Evolutionary conservation across 2,888 invertebrate species (phyloP), one percentile per base, ranked within the genome.

Genomic region (Tachystola acroxantha): DNA sequence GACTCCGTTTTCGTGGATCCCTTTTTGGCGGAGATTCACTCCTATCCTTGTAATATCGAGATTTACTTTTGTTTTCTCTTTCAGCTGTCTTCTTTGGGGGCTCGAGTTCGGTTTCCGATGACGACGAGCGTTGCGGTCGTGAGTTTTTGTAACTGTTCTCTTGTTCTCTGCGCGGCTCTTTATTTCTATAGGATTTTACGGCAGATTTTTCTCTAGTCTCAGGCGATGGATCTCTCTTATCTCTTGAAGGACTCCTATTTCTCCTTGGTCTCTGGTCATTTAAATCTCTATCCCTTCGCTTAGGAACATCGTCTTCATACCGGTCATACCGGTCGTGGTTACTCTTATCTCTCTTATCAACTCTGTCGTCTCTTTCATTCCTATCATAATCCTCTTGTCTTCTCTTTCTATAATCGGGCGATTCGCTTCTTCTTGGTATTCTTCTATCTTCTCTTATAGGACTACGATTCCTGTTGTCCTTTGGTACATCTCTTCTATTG

Each of bases 61-160:
- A 50, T 45, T 66, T 68, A 36, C 48, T 59, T 43, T 64, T 70
- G 6, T 48, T 39, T 36, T 36, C 40, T 40, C 62, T 73, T 13
- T 64, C 64, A 14, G 43, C 37, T 36, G 45, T 63, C n/a, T 51
- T 64, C 50, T 65, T 73, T 3, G 57, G 53, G 5, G 56, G 53
- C 3, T 79, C 79, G 0, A 55, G 26, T 24, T 79, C 79, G 0
- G 80, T 73, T 40, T 78, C 81, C 0, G 78, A 70, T 1, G 75
- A 67, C 0, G 68, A 52, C 7, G 67, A 62, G 29, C 55, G 59
- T 25, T 66, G 64, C 1, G 56, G 40, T 39, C 48, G 65, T 1
- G 62, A 51, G 32, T 57, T 69, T 52, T 75, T 79, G 40, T 71
- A 51, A 36, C 57, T 48, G 43, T 63, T 72, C 7, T 73, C 71